These are phyloP conservation scores for Zeuzera pyrina DNA, from an alignment of 2,888 invertebrate genomes.

Conservation along the genomic window DNA sequence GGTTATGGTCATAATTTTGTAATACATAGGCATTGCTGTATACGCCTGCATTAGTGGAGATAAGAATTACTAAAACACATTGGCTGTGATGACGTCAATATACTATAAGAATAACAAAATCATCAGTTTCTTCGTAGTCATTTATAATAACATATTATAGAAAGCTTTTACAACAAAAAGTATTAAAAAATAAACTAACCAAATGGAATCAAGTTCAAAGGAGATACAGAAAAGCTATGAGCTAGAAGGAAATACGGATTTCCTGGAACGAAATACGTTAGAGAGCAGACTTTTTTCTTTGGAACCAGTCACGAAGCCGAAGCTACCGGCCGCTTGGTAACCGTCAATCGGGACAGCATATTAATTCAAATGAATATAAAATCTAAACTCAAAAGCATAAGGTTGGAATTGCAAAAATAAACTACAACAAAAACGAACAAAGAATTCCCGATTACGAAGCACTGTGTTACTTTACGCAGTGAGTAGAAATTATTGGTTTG, in stretches of 20 bases:
- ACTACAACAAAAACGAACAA: conserved; percentile 4
- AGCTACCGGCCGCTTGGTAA: conserved; percentile 3
- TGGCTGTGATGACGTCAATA: no score
- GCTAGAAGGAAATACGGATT: conserved; percentile 22
- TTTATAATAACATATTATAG: conserved; percentile 1
- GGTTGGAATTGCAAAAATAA: not conserved
- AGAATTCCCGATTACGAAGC: conserved; percentile 19
- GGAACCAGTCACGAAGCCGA: conserved; percentile 3
- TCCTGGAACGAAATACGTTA: conserved; percentile 15
- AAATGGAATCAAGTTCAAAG: conserved; percentile 13
- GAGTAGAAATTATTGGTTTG: conserved; percentile 26
- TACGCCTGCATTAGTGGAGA: no score
- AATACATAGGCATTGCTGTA: no score
- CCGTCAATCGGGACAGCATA: not conserved
- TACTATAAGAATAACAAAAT: no score
- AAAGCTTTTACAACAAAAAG: not conserved
- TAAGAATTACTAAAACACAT: no score
- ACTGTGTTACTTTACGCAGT: conserved; percentile 16
- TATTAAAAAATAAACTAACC: no score
- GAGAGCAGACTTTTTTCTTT: conserved; percentile 8
- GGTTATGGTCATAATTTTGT: no score
- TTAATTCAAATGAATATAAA: not conserved
- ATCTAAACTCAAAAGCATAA: not conserved
- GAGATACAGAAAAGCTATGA: conserved; percentile 8
- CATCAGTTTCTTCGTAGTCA: no score